Conservation (phyloP, 2,113 vertebrate genomes). For the Nothoprocta pentlandii region DNA sequence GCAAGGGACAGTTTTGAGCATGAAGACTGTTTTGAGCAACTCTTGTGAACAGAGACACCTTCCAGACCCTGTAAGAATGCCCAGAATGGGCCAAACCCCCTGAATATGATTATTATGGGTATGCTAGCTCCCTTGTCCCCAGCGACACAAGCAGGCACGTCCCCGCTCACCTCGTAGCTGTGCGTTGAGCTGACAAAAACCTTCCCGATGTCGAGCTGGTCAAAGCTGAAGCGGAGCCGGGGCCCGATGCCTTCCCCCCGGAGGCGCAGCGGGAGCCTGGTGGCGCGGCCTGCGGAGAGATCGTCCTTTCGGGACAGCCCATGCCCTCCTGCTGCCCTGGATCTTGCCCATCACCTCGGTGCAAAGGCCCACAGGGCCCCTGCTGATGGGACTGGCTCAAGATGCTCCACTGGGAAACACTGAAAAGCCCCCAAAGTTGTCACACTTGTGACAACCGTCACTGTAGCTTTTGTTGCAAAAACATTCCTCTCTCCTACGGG, state of each 20-base stretch:
- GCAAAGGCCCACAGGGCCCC: background rate
- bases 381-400: background rate
- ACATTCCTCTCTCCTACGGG: background rate
- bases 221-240: conserved; percentile 77
- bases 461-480: background rate
- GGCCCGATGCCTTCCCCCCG: conserved; percentile 87
- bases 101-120: background rate
- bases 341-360: background rate
- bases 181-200: conserved; percentile 79
- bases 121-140: background rate
- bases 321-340: background rate
- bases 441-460: background rate
- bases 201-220: conserved; percentile 80
- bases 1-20: background rate
- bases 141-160: fast-evolving
- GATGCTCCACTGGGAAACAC: background rate
- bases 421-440: background rate
- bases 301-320: background rate
- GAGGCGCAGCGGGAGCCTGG: conserved; percentile 82
- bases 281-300: conserved; percentile 80
- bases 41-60: fast-evolving
- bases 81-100: fast-evolving
- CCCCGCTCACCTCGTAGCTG: conserved; percentile 82
- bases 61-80: background rate
- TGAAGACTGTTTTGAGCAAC: background rate